Evolutionary conservation across 2,113 vertebrate genomes (phyloP), one percentile per base, ranked within the genome.

Genomic region (Pardalotus punctatus): DNA sequence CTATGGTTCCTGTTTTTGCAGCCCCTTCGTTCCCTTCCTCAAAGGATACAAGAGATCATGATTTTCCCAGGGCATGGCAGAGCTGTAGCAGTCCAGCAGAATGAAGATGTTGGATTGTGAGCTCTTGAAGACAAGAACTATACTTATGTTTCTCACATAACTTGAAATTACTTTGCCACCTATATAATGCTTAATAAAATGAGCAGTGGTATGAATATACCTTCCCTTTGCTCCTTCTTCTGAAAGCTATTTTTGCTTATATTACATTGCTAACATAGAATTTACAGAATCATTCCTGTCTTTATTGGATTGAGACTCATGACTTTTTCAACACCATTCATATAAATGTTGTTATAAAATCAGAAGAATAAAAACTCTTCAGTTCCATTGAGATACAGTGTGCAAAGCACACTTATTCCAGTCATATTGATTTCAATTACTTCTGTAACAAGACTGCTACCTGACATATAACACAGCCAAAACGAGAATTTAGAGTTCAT

Each of bases 261-360:
- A 47, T 78, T 78, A 71, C 43, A 38, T 38, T 31, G 64, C 60
- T 93, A 67, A 81, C 64, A 66, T 19, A 24, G 42, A 67, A 12
- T 86, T 92, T 74, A 93, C 80, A 94, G 60, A 36, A 70, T 58
- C 35, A 27, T 73, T 65, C 79, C 69, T 74, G 28, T 88, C 81
- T 74, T 94, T 93, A 91, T 81, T 94, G 84, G 31, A 79, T 92
- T 83, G 57, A 81, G 29, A 74, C 22, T 88, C 51, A 48, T 81
- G 56, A 58, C 81, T 95, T 86, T 85, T 92, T 84, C 91, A 94
- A 47, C 36, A 77, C 43, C 51, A 35, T 84, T 94, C 72, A 48
- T 60, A 92, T 50, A 78, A 81, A 92, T 17, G 51, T 51, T 60
- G 38, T 70, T 91, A 81, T 80, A 94, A 84, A 92, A 94, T 67